Percentiles rank a stretch among this genome's conserved stretches.
phyloP scores from a whole-genome alignment of 2,888 invertebrate genomes.

The Nomada goodeniana region DNA sequence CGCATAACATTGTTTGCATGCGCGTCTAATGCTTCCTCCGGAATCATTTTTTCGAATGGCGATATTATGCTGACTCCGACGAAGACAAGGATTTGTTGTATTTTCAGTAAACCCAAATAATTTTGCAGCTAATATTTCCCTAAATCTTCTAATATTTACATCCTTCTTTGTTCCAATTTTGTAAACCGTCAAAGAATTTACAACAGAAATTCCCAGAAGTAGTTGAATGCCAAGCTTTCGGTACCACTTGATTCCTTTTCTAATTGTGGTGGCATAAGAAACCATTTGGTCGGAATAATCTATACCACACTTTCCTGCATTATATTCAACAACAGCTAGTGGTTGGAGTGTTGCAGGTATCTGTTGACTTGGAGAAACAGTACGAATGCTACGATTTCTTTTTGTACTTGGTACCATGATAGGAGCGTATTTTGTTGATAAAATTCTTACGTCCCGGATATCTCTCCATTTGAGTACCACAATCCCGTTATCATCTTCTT shows the following conservation, averaged over 20 bases:
- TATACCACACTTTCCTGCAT: slow-evolving; percentile 41
- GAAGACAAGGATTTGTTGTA: slow-evolving; percentile 31
- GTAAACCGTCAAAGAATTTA: slow-evolving; percentile 44
- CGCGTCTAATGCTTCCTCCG: slow-evolving; percentile 36
- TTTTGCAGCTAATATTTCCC: slow-evolving; percentile 41
- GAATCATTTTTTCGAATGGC: slow-evolving; percentile 42
- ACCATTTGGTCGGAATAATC: slow-evolving; percentile 46
- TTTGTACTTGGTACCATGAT: slow-evolving; percentile 58
- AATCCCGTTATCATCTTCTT: not conserved
- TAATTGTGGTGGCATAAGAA: slow-evolving; percentile 44
- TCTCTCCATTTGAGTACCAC: slow-evolving; percentile 72
- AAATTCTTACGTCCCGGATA: slow-evolving; percentile 74
- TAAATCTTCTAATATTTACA: slow-evolving; percentile 48
- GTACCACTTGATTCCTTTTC: slow-evolving; percentile 45
- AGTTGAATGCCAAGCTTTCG: slow-evolving; percentile 45
- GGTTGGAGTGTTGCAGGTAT: slow-evolving; percentile 39
- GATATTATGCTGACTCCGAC: slow-evolving; percentile 35
- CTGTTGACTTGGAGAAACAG: slow-evolving; percentile 39
- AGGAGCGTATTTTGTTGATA: slow-evolving; percentile 64
- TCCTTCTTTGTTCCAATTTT: slow-evolving; percentile 43
- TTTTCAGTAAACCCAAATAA: slow-evolving; percentile 39
- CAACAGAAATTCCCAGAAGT: slow-evolving; percentile 35
- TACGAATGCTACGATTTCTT: slow-evolving; percentile 39
- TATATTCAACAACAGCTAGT: slow-evolving; percentile 36
- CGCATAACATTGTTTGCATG: slow-evolving; percentile 18